These are phyloP conservation scores for Patiria miniata DNA, from an alignment of 35 echinoderm and acorn worm genomes.

Conservation along the genomic window DNA sequence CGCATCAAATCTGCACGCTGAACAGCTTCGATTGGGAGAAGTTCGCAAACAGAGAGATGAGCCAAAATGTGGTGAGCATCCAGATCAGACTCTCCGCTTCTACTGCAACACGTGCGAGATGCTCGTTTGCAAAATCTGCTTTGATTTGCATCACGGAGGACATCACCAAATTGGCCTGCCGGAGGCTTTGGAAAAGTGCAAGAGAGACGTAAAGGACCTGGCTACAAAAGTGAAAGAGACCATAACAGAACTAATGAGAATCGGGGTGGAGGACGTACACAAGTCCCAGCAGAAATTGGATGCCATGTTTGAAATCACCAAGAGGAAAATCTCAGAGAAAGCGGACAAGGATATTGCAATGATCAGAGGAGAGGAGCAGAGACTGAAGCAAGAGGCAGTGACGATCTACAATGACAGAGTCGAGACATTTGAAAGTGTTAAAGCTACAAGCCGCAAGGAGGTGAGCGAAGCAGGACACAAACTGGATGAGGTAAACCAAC, in stretches of 20 bases:
- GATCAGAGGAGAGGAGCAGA: neutral
- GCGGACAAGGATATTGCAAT: neutral
- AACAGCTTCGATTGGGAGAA: neutral
- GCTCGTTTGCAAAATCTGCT: neutral
- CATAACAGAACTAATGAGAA: neutral
- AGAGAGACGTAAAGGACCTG: neutral
- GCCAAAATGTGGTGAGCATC: neutral
- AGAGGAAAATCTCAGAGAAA: neutral
- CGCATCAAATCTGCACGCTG: neutral
- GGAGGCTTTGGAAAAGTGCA: slow-evolving; percentile 4
- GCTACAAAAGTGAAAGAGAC: neutral
- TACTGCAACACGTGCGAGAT: neutral
- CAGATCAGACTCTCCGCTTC: neutral
- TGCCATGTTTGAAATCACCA: neutral
- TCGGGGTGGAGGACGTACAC: neutral
- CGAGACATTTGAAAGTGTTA: neutral
- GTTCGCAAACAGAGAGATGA: neutral
- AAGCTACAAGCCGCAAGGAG: neutral
- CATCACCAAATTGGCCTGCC: neutral
- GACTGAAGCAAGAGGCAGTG: neutral
- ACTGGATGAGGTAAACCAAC: neutral
- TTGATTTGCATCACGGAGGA: neutral
- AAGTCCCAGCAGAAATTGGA: neutral
- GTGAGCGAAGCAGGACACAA: slow-evolving; percentile 5
- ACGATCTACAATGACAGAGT: slow-evolving; percentile 1